Percentiles rank a stretch among this genome's conserved stretches.
These are phyloP conservation scores for Dipus sagitta DNA, from an alignment of 2,797 vertebrate genomes.

Conservation along the genomic window DNA sequence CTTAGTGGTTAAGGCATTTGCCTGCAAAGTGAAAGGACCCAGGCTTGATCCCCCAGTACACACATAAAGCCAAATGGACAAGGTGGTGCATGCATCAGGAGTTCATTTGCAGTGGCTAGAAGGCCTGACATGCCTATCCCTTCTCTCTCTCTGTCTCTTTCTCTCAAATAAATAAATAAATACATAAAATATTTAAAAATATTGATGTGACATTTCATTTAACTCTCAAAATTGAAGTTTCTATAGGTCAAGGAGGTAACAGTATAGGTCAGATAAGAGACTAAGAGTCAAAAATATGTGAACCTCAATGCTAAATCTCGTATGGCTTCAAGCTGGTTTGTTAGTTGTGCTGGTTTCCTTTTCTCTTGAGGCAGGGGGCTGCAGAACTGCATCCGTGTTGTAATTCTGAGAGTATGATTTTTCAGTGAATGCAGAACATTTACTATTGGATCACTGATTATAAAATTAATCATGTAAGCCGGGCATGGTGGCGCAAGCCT, in stretches of 20 bases:
- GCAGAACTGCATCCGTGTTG: neutral
- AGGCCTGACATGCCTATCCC: no score
- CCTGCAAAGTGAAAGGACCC: no score
- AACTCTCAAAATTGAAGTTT: constrained; percentile 25
- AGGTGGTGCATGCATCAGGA: no score
- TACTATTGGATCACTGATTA: constrained; percentile 32
- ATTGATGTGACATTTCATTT: neutral
- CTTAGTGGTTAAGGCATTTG: no score
- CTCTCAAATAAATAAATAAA: no score
- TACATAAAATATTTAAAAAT: neutral
- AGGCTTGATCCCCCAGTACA: no score
- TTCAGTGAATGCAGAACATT: constrained; percentile 32
- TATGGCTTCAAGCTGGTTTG: constrained; percentile 6
- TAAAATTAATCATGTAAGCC: neutral
- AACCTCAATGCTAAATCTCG: constrained; percentile 11
- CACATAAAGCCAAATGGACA: no score
- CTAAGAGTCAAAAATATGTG: neutral
- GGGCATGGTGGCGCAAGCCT: no score
- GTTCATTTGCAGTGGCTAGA: no score
- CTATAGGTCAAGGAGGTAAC: neutral
- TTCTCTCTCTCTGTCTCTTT: no score
- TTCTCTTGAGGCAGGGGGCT: neutral
- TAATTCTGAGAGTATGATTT: neutral
- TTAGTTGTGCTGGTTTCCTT: constrained; percentile 14
- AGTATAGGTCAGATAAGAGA: neutral